A percentile compares a stretch with the other conserved stretches of the same genome.
phyloP scores from a whole-genome alignment of 2,888 invertebrate genomes.

The Junonia oenone region DNA sequence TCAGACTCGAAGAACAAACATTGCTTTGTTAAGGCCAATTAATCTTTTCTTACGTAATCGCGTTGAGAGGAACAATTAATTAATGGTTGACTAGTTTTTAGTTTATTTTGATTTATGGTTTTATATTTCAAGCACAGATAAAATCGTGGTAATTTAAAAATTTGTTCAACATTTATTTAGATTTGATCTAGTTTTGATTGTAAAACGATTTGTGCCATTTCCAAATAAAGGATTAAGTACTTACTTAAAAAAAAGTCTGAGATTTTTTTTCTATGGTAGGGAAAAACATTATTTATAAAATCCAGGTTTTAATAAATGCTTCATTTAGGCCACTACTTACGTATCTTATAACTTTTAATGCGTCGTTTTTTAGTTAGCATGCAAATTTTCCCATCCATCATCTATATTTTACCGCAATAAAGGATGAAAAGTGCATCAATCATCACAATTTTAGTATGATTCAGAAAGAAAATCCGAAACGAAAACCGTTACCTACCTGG shows the following conservation, averaged over 20 bases:
- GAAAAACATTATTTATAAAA: too few species aligned
- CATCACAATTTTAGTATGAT: not conserved
- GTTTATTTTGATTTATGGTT: not conserved
- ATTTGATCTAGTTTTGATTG: too few species aligned
- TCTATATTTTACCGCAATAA: not conserved
- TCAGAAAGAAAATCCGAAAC: not conserved
- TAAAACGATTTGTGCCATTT: too few species aligned
- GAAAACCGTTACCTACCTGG: too few species aligned
- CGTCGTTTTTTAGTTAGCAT: too few species aligned
- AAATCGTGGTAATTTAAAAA: not conserved
- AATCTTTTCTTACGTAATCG: slow-evolving; percentile 10
- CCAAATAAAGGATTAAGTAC: too few species aligned
- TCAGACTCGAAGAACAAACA: slow-evolving; percentile 10
- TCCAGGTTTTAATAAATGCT: too few species aligned
- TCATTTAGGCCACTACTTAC: too few species aligned
- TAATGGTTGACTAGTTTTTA: slow-evolving; percentile 2
- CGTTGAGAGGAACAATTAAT: not conserved
- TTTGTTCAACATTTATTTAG: not conserved
- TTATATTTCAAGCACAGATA: not conserved
- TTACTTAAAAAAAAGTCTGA: too few species aligned
- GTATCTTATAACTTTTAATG: too few species aligned
- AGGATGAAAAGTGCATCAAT: not conserved
- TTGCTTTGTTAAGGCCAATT: not conserved
- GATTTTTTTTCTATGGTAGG: too few species aligned
- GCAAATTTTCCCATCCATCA: not conserved